These are phyloP conservation scores for Pseudopipra pipra DNA, from an alignment of 2,113 vertebrate genomes.

Conservation along the genomic window DNA sequence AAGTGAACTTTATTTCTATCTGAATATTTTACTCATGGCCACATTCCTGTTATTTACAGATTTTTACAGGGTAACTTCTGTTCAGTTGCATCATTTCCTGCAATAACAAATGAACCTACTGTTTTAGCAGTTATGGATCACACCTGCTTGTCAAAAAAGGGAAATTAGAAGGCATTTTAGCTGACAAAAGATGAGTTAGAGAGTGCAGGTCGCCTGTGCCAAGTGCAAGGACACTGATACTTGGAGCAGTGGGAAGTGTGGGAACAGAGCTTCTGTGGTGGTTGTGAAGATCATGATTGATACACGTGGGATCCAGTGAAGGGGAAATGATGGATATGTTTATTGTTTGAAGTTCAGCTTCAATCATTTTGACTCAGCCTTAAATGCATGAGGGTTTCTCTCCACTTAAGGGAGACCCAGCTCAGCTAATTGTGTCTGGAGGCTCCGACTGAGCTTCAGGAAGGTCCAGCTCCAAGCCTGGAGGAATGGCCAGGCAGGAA, in stretches of 20 bases:
- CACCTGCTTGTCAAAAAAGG: not conserved
- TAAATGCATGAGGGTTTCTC: not conserved
- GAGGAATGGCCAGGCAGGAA: not conserved
- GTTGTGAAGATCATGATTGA: not conserved
- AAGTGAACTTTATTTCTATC: not conserved
- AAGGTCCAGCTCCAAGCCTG: not conserved
- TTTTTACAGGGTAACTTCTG: not conserved
- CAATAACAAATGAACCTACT: not conserved
- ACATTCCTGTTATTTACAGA: not conserved
- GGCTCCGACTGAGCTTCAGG: not conserved
- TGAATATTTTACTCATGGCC: not conserved
- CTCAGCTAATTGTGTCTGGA: not conserved
- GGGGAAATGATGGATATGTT: conserved; percentile 40
- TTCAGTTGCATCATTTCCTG: not conserved
- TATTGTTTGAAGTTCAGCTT: conserved; percentile 14
- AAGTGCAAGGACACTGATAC: not conserved
- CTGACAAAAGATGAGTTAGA: not conserved
- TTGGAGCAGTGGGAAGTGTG: not conserved
- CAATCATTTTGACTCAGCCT: not conserved
- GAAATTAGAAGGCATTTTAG: not conserved
- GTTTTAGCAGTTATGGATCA: not conserved
- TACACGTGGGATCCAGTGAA: not conserved
- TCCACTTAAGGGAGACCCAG: not conserved
- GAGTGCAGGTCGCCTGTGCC: not conserved
- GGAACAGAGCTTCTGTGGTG: not conserved